Percentiles rank a stretch among this genome's conserved stretches.
phyloP scores from a whole-genome alignment of 1,140 invertebrate genomes.

The Eriosoma lanigerum region DNA sequence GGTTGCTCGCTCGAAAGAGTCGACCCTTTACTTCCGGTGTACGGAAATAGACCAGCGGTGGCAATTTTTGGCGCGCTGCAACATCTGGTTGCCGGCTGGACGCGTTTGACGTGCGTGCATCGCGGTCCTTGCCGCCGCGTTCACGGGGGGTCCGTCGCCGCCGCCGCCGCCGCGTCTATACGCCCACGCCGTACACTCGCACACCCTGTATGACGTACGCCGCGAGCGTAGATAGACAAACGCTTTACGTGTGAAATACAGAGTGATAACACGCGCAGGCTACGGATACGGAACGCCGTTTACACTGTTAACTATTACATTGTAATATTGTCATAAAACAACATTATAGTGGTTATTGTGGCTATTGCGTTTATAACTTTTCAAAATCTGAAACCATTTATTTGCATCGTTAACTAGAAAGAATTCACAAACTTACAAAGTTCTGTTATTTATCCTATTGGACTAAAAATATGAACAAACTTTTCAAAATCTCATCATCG shows the following conservation, averaged over 20 bases:
- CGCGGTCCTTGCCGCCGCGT: background rate
- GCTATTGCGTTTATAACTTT: too few relatives aligned
- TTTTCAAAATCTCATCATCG: too few relatives aligned
- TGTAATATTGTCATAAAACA: too few relatives aligned
- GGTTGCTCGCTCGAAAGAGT: background rate
- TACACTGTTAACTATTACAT: too few relatives aligned
- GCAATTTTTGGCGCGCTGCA: conserved; percentile 46
- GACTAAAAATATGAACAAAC: too few relatives aligned
- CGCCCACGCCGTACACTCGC: background rate
- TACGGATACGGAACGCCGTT: background rate
- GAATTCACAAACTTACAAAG: too few relatives aligned
- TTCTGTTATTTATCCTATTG: too few relatives aligned
- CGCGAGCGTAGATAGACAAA: background rate
- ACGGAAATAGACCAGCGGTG: conserved; percentile 44
- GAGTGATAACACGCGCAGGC: background rate
- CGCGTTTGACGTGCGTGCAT: conserved; percentile 18
- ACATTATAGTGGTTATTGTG: too few relatives aligned
- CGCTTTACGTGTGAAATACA: background rate
- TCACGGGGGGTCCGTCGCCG: conserved; percentile 4
- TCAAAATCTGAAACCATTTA: too few relatives aligned
- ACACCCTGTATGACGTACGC: background rate
- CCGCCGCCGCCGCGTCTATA: background rate
- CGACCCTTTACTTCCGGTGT: conserved; percentile 40
- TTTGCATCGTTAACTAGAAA: too few relatives aligned
- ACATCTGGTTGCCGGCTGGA: conserved; percentile 48